phyloP scores from a whole-genome alignment of 2,113 vertebrate genomes.

The Oryzias javanicus region DNA sequence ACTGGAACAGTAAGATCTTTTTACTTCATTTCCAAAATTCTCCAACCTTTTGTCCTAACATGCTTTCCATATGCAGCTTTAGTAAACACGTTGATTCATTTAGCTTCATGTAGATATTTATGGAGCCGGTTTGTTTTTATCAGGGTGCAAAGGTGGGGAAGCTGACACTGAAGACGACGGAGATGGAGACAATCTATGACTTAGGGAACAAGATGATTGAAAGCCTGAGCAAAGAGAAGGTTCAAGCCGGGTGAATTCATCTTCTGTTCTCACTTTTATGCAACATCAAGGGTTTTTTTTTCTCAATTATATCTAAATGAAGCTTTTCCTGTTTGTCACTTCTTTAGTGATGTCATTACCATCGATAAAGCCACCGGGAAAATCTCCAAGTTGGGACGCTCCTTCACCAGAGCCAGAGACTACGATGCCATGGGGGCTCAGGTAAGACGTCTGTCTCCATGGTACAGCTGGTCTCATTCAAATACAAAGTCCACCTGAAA shows the following conservation, averaged over 20 bases:
- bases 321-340: slow-evolving; percentile 25
- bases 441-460: slow-evolving; percentile 65
- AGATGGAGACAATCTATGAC: slow-evolving; percentile 97
- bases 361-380: slow-evolving; percentile 95
- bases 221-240: slow-evolving; percentile 90
- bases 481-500: no score
- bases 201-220: slow-evolving; percentile 96
- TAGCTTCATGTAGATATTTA: background rate
- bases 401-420: slow-evolving; percentile 90
- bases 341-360: slow-evolving; percentile 86
- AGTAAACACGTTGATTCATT: background rate
- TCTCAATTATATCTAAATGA: background rate
- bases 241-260: slow-evolving; percentile 87
- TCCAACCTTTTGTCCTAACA: no score
- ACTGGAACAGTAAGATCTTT: slow-evolving; percentile 86
- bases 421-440: slow-evolving; percentile 94
- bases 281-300: background rate
- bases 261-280: background rate
- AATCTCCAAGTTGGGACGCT: slow-evolving; percentile 89
- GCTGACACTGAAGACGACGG: slow-evolving; percentile 90
- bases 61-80: no score
- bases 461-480: background rate
- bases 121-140: background rate
- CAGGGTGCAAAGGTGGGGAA: slow-evolving; percentile 94
- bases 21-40: background rate